Percentiles rank a stretch among this genome's conserved stretches.
phyloP scores from a whole-genome alignment of 2,113 vertebrate species.

The Bettongia penicillata region DNA sequence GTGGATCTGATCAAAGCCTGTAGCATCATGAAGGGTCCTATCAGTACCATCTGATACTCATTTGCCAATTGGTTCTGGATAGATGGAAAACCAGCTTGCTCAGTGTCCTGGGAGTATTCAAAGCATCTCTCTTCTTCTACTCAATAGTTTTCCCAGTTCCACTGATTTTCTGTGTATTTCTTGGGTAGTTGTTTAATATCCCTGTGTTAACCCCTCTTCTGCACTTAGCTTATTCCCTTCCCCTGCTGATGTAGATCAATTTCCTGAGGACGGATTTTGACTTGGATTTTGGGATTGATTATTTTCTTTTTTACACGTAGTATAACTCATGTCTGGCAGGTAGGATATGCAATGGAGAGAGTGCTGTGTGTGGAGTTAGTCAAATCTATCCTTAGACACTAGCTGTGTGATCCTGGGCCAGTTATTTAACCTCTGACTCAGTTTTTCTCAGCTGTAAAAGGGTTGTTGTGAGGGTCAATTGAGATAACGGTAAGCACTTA shows the following conservation, averaged over 20 bases:
- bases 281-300: background rate
- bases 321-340: too few species aligned
- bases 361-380: background rate
- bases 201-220: background rate
- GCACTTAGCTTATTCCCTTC: background rate
- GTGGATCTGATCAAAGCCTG: background rate
- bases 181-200: background rate
- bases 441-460: background rate
- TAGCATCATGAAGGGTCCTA: background rate
- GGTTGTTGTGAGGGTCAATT: too few species aligned
- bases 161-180: background rate
- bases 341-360: background rate
- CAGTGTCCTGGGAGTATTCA: background rate
- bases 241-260: background rate
- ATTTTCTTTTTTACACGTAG: background rate
- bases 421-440: background rate
- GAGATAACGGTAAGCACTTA: background rate
- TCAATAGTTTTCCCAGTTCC: background rate
- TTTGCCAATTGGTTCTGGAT: background rate
- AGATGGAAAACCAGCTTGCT: background rate
- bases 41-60: background rate
- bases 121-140: background rate
- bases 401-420: background rate
- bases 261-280: background rate
- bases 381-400: background rate